Evolutionary conservation across 1,140 invertebrate genomes (phyloP).

Genomic region (Kradibia gibbosae): DNA sequence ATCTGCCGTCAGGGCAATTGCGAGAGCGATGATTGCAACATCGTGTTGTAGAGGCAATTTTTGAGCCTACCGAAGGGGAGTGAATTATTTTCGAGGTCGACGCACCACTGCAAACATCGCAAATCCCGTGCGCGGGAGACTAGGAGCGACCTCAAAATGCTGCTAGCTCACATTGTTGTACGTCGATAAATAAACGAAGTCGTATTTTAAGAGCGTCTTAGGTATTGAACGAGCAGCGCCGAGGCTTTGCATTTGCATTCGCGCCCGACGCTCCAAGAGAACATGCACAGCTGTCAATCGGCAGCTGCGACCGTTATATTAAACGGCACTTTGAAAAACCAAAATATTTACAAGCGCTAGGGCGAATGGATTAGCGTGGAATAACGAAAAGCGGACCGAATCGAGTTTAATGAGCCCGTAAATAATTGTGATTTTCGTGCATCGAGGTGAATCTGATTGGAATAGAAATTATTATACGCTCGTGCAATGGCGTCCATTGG

Average conservation of each 20-base stretch:
- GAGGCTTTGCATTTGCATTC: background rate
- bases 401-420: background rate
- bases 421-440: background rate
- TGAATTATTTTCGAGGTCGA: too few species aligned
- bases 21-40: too few species aligned
- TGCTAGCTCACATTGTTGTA: background rate
- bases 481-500: background rate
- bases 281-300: background rate
- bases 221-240: background rate
- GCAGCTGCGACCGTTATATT: background rate
- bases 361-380: background rate
- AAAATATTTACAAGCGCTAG: background rate
- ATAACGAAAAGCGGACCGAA: background rate
- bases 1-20: too few species aligned
- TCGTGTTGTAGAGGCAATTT: too few species aligned
- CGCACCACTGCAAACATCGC: too few species aligned
- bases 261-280: background rate
- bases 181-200: constrained; percentile 3
- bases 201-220: constrained; percentile 7
- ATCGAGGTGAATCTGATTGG: background rate
- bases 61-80: too few species aligned
- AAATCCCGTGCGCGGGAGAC: too few species aligned
- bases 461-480: background rate
- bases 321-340: background rate
- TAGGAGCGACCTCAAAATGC: too few species aligned